These are phyloP conservation scores for Cardinalis cardinalis DNA, from an alignment of 2,113 vertebrate genomes.

Conservation along the genomic window DNA sequence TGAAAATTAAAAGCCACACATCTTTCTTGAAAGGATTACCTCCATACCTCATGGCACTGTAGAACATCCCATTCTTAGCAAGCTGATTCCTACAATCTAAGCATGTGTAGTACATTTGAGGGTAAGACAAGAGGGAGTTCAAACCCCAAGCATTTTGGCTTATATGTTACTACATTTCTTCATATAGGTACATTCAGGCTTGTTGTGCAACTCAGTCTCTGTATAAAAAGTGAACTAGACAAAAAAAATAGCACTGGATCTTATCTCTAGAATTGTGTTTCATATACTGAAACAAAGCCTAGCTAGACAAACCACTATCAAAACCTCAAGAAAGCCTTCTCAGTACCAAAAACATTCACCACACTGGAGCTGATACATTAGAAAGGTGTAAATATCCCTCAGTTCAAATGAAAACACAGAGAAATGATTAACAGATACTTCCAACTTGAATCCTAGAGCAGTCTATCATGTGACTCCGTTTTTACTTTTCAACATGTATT, in stretches of 20 bases:
- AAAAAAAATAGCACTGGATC: background rate
- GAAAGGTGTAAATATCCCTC: background rate
- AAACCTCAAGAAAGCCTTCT: background rate
- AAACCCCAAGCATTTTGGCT: background rate
- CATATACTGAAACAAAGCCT: background rate
- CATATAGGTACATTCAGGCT: background rate
- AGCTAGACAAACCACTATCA: background rate
- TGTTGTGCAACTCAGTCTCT: background rate
- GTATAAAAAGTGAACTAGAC: background rate
- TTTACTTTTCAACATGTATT: background rate
- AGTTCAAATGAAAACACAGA: background rate
- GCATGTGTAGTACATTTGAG: background rate
- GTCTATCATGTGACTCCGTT: background rate
- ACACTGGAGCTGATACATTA: background rate
- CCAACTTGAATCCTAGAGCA: background rate
- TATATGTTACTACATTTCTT: background rate
- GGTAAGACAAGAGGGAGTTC: background rate
- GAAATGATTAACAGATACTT: background rate
- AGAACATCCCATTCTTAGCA: background rate
- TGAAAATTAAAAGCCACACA: background rate
- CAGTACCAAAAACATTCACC: background rate
- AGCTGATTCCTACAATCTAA: background rate
- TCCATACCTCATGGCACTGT: background rate
- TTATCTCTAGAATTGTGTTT: background rate
- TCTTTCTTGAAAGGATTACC: background rate